Conservation (phyloP, 1,140 invertebrate species). For the Ooceraea biroi region DNA sequence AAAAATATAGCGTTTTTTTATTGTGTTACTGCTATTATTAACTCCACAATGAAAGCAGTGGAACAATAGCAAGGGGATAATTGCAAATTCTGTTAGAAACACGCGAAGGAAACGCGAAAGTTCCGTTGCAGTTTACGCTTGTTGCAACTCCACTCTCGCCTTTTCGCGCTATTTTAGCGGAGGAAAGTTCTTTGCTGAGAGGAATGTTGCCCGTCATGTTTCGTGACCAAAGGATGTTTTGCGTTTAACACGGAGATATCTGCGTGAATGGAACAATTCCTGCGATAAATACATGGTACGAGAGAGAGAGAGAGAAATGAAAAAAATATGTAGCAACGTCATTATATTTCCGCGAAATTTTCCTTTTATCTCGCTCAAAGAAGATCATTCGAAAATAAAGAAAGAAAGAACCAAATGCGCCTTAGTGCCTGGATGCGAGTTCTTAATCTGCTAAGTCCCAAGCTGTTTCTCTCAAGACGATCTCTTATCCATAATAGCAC, state of each 20-base stretch:
- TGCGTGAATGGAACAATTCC: conserved; percentile 3
- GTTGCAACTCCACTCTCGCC: not conserved
- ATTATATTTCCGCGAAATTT: conserved; percentile 4
- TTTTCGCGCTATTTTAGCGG: not conserved
- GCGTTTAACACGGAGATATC: conserved; percentile 16
- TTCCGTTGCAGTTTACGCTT: conserved; percentile 22
- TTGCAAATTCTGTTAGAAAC: not conserved
- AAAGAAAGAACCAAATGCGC: not conserved
- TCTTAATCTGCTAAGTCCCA: conserved; percentile 11
- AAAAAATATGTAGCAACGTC: conserved; percentile 12
- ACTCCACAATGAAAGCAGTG: not conserved
- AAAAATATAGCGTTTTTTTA: conserved; percentile 11
- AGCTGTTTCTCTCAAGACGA: conserved; percentile 19
- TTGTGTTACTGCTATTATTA: not conserved
- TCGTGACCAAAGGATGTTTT: conserved; percentile 51
- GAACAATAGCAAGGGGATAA: not conserved
- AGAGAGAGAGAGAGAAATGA: not conserved
- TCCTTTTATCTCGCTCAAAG: not conserved
- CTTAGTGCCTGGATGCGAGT: not conserved
- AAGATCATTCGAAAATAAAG: conserved; percentile 9
- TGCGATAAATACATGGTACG: conserved; percentile 28
- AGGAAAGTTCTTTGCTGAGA: not conserved
- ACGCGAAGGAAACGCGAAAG: not conserved
- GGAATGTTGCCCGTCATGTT: conserved; percentile 28
- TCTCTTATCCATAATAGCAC: conserved; percentile 1